phyloP scores from a whole-genome alignment of 2,113 vertebrate species.

The Corythornis cristatus region DNA sequence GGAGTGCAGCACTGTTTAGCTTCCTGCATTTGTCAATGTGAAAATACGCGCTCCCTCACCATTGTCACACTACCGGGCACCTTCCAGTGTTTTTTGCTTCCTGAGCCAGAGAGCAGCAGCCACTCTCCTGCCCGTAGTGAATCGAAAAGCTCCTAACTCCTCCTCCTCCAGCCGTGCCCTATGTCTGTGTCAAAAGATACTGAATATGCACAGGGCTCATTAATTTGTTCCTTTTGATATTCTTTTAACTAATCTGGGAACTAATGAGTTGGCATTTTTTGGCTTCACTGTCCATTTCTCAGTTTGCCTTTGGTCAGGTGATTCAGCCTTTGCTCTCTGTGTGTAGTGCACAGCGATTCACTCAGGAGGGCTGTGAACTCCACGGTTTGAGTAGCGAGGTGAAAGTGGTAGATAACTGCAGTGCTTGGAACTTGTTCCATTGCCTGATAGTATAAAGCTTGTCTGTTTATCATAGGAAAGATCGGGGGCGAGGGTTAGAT shows the following conservation, averaged over 20 bases:
- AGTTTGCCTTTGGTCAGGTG: neutral
- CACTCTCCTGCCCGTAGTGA: neutral
- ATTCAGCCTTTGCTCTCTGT: neutral
- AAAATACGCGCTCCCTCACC: slow-evolving; percentile 6
- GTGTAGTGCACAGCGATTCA: too few relatives aligned
- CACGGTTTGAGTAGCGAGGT: fast-evolving
- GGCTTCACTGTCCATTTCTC: neutral
- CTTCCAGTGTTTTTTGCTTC: neutral
- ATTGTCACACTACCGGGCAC: neutral
- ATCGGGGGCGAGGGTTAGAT: neutral
- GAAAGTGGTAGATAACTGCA: neutral
- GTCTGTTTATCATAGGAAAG: neutral
- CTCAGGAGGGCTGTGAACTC: neutral
- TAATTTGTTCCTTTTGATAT: neutral
- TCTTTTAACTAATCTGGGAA: neutral
- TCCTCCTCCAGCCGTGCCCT: neutral
- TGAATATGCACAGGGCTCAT: neutral
- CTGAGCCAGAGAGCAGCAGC: neutral
- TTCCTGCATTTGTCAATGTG: slow-evolving; percentile 72
- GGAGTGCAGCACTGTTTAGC: slow-evolving; percentile 38
- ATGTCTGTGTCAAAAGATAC: neutral
- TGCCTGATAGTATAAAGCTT: neutral
- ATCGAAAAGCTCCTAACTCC: neutral
- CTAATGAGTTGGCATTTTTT: neutral
- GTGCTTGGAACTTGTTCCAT: neutral